Conservation (phyloP, 2,797 vertebrate genomes). For the Linurgus olivaceus region DNA sequence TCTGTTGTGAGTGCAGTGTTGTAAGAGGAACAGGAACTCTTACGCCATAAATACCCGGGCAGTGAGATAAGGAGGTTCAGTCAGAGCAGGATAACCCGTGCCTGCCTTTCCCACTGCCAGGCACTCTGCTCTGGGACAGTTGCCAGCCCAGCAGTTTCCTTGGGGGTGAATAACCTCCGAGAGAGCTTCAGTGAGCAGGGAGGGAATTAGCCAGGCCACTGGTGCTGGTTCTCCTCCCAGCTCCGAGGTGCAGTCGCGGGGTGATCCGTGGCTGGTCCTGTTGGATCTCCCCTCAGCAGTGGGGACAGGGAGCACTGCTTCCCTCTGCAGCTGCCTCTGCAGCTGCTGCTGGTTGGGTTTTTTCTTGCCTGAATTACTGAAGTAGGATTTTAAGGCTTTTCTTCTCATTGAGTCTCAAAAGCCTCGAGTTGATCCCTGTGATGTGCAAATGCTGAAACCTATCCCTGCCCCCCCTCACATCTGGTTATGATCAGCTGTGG, state of each 20-base stretch:
- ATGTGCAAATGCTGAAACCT: not conserved
- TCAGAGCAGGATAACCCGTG: not conserved
- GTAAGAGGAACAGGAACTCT: not conserved
- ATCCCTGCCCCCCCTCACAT: not conserved
- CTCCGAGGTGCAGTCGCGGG: not conserved
- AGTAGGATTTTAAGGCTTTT: not conserved
- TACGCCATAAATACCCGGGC: not conserved
- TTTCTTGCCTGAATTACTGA: not conserved
- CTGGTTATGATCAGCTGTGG: not conserved
- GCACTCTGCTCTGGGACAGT: not conserved
- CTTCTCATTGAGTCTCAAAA: not conserved
- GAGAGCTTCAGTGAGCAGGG: not conserved
- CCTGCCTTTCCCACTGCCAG: not conserved
- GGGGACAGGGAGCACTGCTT: not conserved
- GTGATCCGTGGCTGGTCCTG: fast-evolving
- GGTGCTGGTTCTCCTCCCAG: not conserved
- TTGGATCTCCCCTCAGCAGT: not conserved
- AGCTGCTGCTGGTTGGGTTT: not conserved
- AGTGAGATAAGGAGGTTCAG: not conserved
- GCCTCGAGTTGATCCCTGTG: not conserved
- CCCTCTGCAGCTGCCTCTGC: not conserved
- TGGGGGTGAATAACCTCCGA: not conserved
- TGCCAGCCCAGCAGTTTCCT: not conserved
- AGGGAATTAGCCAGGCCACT: not conserved
- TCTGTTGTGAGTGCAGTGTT: fast-evolving